Conservation (phyloP, 1,140 invertebrate species). For the Trichonephila clavata region DNA sequence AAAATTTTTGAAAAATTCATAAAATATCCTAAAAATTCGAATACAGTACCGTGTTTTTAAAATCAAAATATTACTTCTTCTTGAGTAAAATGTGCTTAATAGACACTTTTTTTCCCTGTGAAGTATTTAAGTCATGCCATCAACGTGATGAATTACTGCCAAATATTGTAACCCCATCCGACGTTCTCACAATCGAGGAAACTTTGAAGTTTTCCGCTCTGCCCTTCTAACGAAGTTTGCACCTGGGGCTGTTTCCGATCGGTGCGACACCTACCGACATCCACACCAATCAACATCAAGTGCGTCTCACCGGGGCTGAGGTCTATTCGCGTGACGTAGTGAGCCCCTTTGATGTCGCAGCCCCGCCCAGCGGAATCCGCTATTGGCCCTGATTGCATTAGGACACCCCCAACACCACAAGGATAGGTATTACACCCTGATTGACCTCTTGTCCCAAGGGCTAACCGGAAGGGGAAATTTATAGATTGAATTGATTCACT, state of each 20-base stretch:
- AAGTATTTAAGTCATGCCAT: not conserved
- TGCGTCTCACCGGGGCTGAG: slow-evolving; percentile 26
- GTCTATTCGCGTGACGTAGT: slow-evolving; percentile 43
- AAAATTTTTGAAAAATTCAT: too few species aligned
- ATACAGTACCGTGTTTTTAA: too few species aligned
- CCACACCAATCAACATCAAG: slow-evolving; percentile 71
- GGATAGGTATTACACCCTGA: slow-evolving; percentile 57
- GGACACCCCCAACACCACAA: slow-evolving; percentile 41
- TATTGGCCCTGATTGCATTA: slow-evolving; percentile 71
- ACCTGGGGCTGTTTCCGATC: slow-evolving; percentile 76
- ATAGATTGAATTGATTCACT: slow-evolving; percentile 50
- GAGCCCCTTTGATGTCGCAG: slow-evolving; percentile 64
- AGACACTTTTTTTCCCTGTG: too few species aligned
- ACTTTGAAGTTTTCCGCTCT: slow-evolving; percentile 75
- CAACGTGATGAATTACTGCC: not conserved
- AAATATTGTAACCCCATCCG: slow-evolving; percentile 1
- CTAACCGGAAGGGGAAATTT: slow-evolving; percentile 22
- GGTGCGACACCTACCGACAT: slow-evolving; percentile 74
- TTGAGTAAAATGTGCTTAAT: too few species aligned
- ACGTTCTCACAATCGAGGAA: slow-evolving; percentile 56
- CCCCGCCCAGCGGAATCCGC: slow-evolving; percentile 28
- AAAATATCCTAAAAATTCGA: too few species aligned
- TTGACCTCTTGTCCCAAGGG: slow-evolving; percentile 55
- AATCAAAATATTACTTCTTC: too few species aligned
- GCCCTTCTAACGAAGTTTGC: slow-evolving; percentile 74